Evolutionary conservation across 2,113 vertebrate genomes (phyloP), one percentile per base, ranked within the genome.

Genomic region (Otolemur garnettii): DNA sequence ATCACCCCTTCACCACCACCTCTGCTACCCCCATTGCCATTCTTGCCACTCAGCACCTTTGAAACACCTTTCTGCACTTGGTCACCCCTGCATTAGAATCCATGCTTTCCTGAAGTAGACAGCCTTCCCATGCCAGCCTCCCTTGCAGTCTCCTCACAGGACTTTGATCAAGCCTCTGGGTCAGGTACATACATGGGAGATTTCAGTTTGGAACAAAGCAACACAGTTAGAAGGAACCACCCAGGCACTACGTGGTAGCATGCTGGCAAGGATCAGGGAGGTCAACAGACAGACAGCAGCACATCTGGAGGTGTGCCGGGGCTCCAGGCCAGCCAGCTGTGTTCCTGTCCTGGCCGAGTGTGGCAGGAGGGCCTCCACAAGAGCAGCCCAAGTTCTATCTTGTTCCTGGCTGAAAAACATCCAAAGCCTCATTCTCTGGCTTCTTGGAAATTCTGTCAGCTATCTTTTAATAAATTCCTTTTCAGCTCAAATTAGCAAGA

Each of bases 391-490:
- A 45, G 11, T 45, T 14, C 2, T 17, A 8, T 86, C 92, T 71
- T 64, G 3, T 38, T 90, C n/a, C 28, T 77, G 19, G 45, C 74
- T 85, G 26, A 21, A 18, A 53, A 87, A 53, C 26, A 64, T 35
- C n/a, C 55, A 64, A 68, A 62, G 17, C 8, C 42, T 62, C 26
- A 53, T 92, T 87, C 24, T 77, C 22, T 28, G 50, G 38, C 66
- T 85, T 96, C 87, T 80, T 93, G 68, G 83, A 89, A 92, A 66
- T 90, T 45, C 72, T 91, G 53, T 84, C 42, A 69, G 42, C 72
- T 88, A n/a, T 59, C 42, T 13, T 71, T 95, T 74, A 85, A 60
- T 57, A 95, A 72, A 75, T 86, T 85, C n/a, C 38, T 93, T 87
- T 80, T 59, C 24, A 81, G 22, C 22, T 88, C 78, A 91, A 75